Percentiles rank a stretch among this genome's conserved stretches.
Evolutionary conservation across 2,113 vertebrate genomes (phyloP).

Genomic region (Neopipo cinnamomea): DNA sequence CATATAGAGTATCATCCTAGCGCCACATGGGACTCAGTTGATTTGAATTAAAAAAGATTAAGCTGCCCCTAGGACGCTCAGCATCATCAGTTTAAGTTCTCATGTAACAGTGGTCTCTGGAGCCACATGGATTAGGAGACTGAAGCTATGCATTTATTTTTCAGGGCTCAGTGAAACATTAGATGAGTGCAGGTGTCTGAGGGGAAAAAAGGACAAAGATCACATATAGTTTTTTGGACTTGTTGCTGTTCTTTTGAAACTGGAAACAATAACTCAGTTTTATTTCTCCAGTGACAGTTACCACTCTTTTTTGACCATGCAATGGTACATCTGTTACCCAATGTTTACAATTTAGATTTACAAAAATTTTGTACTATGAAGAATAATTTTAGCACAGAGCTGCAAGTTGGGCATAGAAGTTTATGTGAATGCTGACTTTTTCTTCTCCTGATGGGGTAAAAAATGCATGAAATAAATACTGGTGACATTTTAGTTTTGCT

Average conservation of each 20-base stretch:
- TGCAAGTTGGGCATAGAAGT: constrained; percentile 34
- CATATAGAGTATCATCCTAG: constrained; percentile 98
- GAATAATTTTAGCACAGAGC: not conserved
- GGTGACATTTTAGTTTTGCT: constrained; percentile 73
- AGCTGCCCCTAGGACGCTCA: constrained; percentile 84
- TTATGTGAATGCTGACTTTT: constrained; percentile 58
- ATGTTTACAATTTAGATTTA: constrained; percentile 76
- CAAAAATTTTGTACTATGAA: constrained; percentile 61
- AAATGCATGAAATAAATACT: constrained; percentile 72
- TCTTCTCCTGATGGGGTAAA: constrained; percentile 61
- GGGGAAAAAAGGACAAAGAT: constrained; percentile 78
- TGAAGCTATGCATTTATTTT: constrained; percentile 97
- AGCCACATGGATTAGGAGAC: constrained; percentile 99
- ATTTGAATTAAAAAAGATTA: constrained; percentile 97
- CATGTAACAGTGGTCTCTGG: constrained; percentile 96
- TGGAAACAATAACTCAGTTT: constrained; percentile 91
- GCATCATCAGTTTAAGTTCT: constrained; percentile 92
- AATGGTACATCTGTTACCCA: constrained; percentile 77
- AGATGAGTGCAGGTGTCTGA: constrained; percentile 97
- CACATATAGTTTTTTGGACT: constrained; percentile 77
- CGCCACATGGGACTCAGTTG: constrained; percentile 89
- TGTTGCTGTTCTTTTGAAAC: constrained; percentile 86
- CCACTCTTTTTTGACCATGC: constrained; percentile 78
- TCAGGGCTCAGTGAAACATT: constrained; percentile 94
- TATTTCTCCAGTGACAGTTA: constrained; percentile 86